phyloP scores from a whole-genome alignment of 1,140 invertebrate species.

The Megathymus violae region DNA sequence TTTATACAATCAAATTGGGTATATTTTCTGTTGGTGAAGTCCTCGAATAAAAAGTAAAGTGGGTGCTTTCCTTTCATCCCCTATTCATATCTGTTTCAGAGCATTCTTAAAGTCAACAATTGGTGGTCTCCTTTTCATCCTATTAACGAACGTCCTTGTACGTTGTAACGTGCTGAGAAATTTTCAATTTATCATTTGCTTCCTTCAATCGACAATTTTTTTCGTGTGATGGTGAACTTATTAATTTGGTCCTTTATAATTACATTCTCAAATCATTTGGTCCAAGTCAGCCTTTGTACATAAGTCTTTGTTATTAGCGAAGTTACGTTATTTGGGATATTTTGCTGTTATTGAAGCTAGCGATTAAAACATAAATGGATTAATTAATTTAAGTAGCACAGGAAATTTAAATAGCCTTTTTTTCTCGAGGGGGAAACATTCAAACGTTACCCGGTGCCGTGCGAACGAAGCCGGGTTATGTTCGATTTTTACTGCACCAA shows the following conservation, averaged over 20 bases:
- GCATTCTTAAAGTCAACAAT: conserved; percentile 36
- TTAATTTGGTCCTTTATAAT: conserved; percentile 8
- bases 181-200: conserved; percentile 31
- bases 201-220: conserved; percentile 13
- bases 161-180: conserved; percentile 24
- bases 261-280: conserved; percentile 7
- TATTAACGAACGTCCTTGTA: conserved; percentile 35
- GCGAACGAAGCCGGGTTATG: too few relatives aligned
- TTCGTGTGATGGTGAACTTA: conserved; percentile 18
- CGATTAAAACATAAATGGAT: too few relatives aligned
- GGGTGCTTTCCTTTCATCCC: conserved; percentile 24
- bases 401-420: too few relatives aligned
- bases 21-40: conserved; percentile 25
- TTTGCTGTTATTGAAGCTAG: too few relatives aligned
- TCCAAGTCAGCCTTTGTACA: background rate
- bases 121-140: conserved; percentile 40
- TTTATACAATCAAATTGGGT: too few relatives aligned
- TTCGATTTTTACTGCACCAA: too few relatives aligned
- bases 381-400: too few relatives aligned
- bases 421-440: too few relatives aligned
- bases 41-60: conserved; percentile 27
- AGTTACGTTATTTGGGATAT: too few relatives aligned
- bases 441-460: too few relatives aligned
- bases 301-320: too few relatives aligned
- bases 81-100: conserved; percentile 40